Conservation (phyloP, 2,797 vertebrate genomes). For the Furcifer pardalis region DNA sequence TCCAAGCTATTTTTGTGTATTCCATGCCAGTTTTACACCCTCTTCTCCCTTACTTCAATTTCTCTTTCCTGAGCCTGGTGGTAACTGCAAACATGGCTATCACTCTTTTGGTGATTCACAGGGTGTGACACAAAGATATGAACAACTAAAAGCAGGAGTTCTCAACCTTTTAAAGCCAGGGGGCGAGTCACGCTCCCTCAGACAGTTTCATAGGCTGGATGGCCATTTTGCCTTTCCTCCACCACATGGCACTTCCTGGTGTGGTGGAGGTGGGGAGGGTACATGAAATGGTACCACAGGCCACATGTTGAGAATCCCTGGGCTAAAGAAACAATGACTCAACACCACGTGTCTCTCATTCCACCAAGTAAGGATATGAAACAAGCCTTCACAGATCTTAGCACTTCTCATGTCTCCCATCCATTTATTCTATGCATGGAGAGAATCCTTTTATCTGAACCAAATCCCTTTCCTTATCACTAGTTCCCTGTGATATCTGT, state of each 20-base stretch:
- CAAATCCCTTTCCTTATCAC: no score
- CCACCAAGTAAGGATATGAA: background rate
- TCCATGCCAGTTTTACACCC: background rate
- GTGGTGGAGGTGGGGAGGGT: no score
- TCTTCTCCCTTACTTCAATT: background rate
- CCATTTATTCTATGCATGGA: background rate
- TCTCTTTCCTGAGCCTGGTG: background rate
- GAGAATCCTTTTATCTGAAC: no score
- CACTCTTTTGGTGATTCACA: background rate
- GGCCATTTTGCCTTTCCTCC: no score
- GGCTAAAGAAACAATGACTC: background rate
- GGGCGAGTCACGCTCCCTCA: no score
- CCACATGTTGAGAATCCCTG: no score
- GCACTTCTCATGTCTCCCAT: background rate
- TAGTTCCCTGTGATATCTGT: no score
- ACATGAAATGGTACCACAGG: no score
- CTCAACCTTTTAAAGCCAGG: no score
- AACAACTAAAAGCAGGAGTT: no score
- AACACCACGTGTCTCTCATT: background rate
- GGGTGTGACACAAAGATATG: background rate
- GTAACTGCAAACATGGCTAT: background rate
- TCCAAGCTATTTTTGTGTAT: background rate
- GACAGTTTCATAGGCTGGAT: no score
- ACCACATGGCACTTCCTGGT: no score
- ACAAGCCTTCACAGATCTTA: background rate